These are phyloP conservation scores for Calameuta filiformis DNA, from an alignment of 2,888 invertebrate genomes.

Conservation along the genomic window DNA sequence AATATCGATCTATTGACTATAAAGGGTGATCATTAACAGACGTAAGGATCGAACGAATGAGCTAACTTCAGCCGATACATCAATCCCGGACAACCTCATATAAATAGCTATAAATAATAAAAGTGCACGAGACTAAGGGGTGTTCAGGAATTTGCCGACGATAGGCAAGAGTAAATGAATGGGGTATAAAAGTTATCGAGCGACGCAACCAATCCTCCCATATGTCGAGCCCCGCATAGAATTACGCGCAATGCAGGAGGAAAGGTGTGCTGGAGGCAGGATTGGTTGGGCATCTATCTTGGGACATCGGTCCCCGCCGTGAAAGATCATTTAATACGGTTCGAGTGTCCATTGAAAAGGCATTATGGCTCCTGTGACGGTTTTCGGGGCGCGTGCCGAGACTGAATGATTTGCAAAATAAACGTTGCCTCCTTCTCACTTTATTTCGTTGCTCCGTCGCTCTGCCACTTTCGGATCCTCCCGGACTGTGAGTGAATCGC, in stretches of 20 bases:
- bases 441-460: neutral
- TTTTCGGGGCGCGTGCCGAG: constrained; percentile 34
- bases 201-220: constrained; percentile 24
- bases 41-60: too few species aligned
- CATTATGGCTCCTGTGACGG: constrained; percentile 1
- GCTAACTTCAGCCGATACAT: too few species aligned
- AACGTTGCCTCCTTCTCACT: neutral
- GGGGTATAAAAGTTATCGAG: neutral
- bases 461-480: neutral
- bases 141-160: neutral
- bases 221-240: constrained; percentile 38
- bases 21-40: too few species aligned
- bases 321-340: constrained; percentile 3
- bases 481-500: constrained; percentile 1
- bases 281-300: neutral
- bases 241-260: constrained; percentile 25
- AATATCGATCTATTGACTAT: too few species aligned
- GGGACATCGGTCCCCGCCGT: neutral
- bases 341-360: constrained; percentile 4
- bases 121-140: neutral
- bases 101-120: neutral
- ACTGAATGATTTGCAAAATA: constrained; percentile 20
- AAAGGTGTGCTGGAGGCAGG: neutral
- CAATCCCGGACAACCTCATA: neutral
- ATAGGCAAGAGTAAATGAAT: neutral